Conservation (phyloP, 2,888 invertebrate species). For the Lycocerus yunnanus region DNA sequence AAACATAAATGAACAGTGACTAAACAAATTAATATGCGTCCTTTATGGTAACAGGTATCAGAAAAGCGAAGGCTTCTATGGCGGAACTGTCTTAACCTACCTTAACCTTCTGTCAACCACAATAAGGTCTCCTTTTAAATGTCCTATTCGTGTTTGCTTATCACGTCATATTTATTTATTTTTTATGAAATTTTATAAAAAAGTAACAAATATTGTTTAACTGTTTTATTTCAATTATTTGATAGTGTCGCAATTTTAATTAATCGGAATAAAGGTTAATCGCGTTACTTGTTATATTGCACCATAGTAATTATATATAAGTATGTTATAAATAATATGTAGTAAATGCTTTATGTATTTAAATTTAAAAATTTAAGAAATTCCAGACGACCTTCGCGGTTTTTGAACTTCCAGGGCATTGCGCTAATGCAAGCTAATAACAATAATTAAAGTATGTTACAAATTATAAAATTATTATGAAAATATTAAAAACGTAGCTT, state of each 20-base stretch:
- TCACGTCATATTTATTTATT: slow-evolving; percentile 17
- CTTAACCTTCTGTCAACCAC: slow-evolving; percentile 27
- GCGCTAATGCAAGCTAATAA: slow-evolving; percentile 36
- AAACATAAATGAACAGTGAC: slow-evolving; percentile 7
- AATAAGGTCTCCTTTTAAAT: slow-evolving; percentile 17
- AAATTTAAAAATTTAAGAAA: slow-evolving; percentile 42
- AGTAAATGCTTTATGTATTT: slow-evolving; percentile 36
- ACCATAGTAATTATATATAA: slow-evolving; percentile 15
- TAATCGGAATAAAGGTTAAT: slow-evolving; percentile 17
- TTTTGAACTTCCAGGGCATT: slow-evolving; percentile 44
- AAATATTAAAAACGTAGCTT: background rate
- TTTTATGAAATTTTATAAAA: slow-evolving; percentile 8
- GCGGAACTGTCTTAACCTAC: slow-evolving; percentile 29
- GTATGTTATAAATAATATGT: slow-evolving; percentile 29
- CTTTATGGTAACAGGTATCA: slow-evolving; percentile 16
- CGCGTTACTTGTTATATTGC: slow-evolving; percentile 30
- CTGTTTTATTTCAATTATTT: slow-evolving; percentile 5
- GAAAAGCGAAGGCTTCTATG: slow-evolving; percentile 17
- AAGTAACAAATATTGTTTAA: slow-evolving; percentile 8
- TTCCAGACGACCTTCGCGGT: slow-evolving; percentile 40
- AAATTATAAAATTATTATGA: background rate
- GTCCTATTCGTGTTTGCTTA: slow-evolving; percentile 16
- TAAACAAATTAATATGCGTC: slow-evolving; percentile 15
- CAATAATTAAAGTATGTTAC: slow-evolving; percentile 25
- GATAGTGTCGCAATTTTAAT: slow-evolving; percentile 24